These are phyloP conservation scores for Xylota segnis DNA, from an alignment of 2,888 invertebrate species.

Conservation along the genomic window DNA sequence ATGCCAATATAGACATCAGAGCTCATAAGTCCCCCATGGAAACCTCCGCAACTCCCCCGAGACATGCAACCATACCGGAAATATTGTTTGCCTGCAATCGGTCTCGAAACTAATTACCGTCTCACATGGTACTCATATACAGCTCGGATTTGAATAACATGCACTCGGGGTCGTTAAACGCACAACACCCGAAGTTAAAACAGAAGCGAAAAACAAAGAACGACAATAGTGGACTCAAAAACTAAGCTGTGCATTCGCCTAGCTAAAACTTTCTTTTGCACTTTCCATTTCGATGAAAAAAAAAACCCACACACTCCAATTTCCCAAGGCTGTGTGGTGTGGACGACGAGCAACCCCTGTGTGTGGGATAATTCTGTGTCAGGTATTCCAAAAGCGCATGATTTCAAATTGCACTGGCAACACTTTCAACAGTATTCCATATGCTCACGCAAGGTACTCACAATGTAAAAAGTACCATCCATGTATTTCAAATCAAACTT, in stretches of 20 bases:
- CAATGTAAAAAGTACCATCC: neutral
- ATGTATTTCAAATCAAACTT: conserved; percentile 33
- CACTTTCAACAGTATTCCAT: conserved; percentile 10
- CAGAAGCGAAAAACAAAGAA: conserved; percentile 14
- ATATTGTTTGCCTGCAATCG: conserved; percentile 31
- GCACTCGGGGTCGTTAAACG: conserved; percentile 45
- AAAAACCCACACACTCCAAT: conserved; percentile 18
- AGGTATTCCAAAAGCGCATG: conserved; percentile 52
- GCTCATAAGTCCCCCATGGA: conserved; percentile 4
- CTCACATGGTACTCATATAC: conserved; percentile 13
- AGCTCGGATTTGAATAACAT: conserved; percentile 4
- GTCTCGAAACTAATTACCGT: conserved; percentile 45
- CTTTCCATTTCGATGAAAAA: conserved; percentile 59
- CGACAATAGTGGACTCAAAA: conserved; percentile 17
- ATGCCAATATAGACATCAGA: neutral
- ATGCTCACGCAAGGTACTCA: neutral
- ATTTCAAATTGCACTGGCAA: conserved; percentile 22
- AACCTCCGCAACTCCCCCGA: neutral
- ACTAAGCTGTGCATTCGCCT: conserved; percentile 46
- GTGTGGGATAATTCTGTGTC: conserved; percentile 1
- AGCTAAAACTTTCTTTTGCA: conserved; percentile 49
- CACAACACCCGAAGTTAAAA: conserved; percentile 25
- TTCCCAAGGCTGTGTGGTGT: conserved; percentile 25
- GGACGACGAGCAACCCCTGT: conserved; percentile 21
- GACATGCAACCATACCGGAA: conserved; percentile 15